These are phyloP conservation scores for Motacilla alba DNA, from an alignment of 2,113 vertebrate species.

Conservation along the genomic window DNA sequence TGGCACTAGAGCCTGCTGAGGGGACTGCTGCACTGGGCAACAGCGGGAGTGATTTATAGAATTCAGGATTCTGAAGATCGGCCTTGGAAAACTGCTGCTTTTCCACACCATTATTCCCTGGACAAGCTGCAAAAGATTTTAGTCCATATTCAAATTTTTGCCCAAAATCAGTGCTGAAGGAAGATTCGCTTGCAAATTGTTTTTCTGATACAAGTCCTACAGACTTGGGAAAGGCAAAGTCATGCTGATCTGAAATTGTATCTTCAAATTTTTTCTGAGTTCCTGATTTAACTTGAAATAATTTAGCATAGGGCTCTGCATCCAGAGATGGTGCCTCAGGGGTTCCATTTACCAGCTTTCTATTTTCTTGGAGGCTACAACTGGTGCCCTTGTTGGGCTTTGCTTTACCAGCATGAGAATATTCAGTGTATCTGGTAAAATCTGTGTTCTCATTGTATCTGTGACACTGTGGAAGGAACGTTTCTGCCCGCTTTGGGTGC, in stretches of 20 bases:
- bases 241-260: slow-evolving; percentile 66
- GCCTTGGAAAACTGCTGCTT: slow-evolving; percentile 70
- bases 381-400: slow-evolving; percentile 69
- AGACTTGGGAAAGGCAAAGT: slow-evolving; percentile 70
- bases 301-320: slow-evolving; percentile 67
- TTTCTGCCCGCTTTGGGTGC: slow-evolving; percentile 69
- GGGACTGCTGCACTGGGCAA: slow-evolving; percentile 50
- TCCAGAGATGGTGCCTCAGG: slow-evolving; percentile 64
- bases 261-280: slow-evolving; percentile 76
- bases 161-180: slow-evolving; percentile 67
- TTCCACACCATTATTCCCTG: slow-evolving; percentile 65
- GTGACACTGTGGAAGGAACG: slow-evolving; percentile 65
- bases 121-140: slow-evolving; percentile 64
- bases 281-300: slow-evolving; percentile 74
- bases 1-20: slow-evolving; percentile 41
- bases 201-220: slow-evolving; percentile 68
- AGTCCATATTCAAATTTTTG: slow-evolving; percentile 74
- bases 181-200: slow-evolving; percentile 67
- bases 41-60: slow-evolving; percentile 67
- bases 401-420: slow-evolving; percentile 64
- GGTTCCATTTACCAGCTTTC: slow-evolving; percentile 65
- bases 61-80: slow-evolving; percentile 67
- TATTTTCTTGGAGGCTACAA: slow-evolving; percentile 69
- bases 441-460: slow-evolving; percentile 67
- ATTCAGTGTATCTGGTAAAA: slow-evolving; percentile 68